Conservation (phyloP, 2,797 vertebrate species). For the Zenarchopterus dispar region DNA sequence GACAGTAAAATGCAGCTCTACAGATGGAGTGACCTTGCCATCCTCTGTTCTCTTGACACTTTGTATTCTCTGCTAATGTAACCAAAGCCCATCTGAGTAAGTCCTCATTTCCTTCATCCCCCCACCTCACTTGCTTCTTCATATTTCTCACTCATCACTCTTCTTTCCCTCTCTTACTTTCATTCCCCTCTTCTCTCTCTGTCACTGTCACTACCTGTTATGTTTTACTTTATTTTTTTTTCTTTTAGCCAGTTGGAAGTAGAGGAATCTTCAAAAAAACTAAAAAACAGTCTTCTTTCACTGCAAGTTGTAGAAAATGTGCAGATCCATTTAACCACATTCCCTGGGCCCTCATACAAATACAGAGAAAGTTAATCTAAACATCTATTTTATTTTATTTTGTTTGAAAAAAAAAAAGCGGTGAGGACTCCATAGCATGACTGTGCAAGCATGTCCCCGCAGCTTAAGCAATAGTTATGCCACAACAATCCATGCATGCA, state of each 20-base stretch:
- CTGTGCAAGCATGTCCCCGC: background rate
- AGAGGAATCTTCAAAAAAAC: no score
- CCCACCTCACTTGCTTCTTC: slow-evolving; percentile 26
- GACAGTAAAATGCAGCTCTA: slow-evolving; percentile 63
- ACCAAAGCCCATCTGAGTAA: slow-evolving; percentile 68
- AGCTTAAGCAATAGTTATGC: background rate
- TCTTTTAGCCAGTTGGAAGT: no score
- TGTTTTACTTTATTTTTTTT: slow-evolving; percentile 8
- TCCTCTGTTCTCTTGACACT: slow-evolving; percentile 63
- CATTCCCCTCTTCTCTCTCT: slow-evolving; percentile 9
- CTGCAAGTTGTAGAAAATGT: slow-evolving; percentile 20
- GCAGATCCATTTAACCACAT: no score
- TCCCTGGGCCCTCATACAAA: no score
- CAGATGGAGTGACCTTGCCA: slow-evolving; percentile 55
- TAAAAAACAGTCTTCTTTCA: background rate
- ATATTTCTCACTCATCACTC: slow-evolving; percentile 57
- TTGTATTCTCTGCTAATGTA: slow-evolving; percentile 76
- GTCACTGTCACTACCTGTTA: slow-evolving; percentile 55
- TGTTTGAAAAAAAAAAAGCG: background rate
- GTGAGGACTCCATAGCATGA: background rate
- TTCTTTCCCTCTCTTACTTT: slow-evolving; percentile 37
- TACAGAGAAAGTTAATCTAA: no score
- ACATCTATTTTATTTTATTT: background rate
- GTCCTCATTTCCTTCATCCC: slow-evolving; percentile 56
- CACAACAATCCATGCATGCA: background rate